Base-by-base conservation (phyloP, 2,888 invertebrate genomes). In the Hydroisotoma schaefferi region DNA sequence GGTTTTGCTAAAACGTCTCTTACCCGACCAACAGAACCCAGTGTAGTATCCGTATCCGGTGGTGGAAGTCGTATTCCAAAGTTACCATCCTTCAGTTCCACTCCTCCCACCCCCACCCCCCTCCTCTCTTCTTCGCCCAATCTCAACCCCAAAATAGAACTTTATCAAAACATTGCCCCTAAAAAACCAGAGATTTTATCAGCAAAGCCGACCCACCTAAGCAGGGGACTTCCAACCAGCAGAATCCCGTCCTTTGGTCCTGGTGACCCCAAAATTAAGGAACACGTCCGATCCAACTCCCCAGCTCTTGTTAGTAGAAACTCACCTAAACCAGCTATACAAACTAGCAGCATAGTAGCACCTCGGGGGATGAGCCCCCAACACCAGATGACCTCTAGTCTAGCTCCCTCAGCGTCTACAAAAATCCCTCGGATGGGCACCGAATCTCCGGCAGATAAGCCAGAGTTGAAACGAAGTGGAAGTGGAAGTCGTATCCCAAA, bases 401-500 rank as follows among this genome's bases (percentile, higher is more conserved):
- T n/a, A n/a, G n/a, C n/a, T n/a, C n/a, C n/a, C n/a, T n/a, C n/a
- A n/a, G n/a, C n/a, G 33, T 8, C 33, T 8, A 33, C 33, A 33
- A 46, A 46, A 47, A 56, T 56, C 18, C 37, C 48, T 29, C 26
- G 47, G 3, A 6, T 46, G 2, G 55, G 46, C 6, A 27, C 25
- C 6, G 29, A 23, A 28, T 43, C 44, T 2, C 53, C 46, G 23
- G n/a, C 33, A 15, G 51, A 58, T 8, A 48, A 47, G 52, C 61
- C 48, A 47, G 38, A 53, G 20, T 22, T 47, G 10, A 54, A 46
- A 33, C 44, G 58, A 12, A 53, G 46, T 25, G 55, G 52, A 22
- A 56, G 63, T 52, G 61, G 65, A 15, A 68, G 67, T 29, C 56
- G 63, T 25, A 68, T 65, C 46, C 64, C 70, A 2, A 68, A 62